These are phyloP conservation scores for Drosophila nasuta DNA, from an alignment of 1,140 invertebrate genomes.

Conservation along the genomic window DNA sequence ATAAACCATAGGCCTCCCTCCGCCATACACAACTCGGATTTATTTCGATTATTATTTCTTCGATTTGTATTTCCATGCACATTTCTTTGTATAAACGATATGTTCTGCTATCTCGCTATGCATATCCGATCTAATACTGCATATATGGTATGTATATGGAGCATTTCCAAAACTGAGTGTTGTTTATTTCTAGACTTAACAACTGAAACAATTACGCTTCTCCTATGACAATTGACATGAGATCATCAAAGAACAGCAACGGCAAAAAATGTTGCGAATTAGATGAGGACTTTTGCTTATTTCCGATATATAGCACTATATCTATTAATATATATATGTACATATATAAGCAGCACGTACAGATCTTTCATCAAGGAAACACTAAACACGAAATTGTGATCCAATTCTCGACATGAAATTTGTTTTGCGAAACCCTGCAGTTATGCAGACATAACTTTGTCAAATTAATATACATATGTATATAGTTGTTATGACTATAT, in stretches of 20 bases:
- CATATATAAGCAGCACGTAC: neutral
- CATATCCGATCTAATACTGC: neutral
- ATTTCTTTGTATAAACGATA: constrained; percentile 70
- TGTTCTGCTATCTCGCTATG: constrained; percentile 60
- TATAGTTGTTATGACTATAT: constrained; percentile 7
- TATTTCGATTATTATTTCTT: constrained; percentile 4
- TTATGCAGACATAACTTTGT: neutral
- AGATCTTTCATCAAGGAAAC: neutral
- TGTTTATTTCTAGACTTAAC: constrained; percentile 22
- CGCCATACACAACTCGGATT: constrained; percentile 12
- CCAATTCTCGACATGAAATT: neutral
- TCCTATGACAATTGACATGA: constrained; percentile 65
- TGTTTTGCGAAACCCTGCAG: neutral
- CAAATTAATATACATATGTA: neutral
- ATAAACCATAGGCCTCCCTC: constrained; percentile 31
- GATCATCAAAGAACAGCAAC: constrained; percentile 49
- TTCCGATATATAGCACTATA: constrained; percentile 2
- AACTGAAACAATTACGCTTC: constrained; percentile 51
- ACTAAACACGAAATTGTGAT: neutral
- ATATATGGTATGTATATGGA: constrained; percentile 6
- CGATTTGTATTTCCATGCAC: constrained; percentile 28
- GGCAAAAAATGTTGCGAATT: constrained; percentile 28
- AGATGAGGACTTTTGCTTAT: neutral
- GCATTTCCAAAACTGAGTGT: constrained; percentile 13
- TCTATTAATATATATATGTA: constrained; percentile 14